Percentiles rank a stretch among this genome's conserved stretches.
Evolutionary conservation across 1,140 invertebrate species (phyloP).

Genomic region (Habropoda laboriosa): DNA sequence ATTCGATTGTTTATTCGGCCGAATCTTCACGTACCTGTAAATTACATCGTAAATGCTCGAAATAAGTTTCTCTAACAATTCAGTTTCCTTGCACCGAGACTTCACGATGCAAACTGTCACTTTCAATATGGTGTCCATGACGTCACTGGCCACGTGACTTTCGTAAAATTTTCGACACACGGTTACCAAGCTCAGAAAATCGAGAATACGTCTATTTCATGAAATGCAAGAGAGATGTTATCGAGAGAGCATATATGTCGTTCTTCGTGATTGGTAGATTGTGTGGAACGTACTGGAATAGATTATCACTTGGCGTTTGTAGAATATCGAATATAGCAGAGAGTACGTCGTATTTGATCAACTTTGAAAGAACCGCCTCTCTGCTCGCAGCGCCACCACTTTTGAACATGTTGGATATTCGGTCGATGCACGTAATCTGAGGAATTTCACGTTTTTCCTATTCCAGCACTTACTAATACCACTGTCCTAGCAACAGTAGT

Average conservation of each 20-base stretch:
- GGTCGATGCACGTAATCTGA: constrained; percentile 25
- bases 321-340: constrained; percentile 47
- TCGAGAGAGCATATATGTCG: background rate
- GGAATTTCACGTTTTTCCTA: background rate
- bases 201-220: constrained; percentile 43
- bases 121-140: constrained; percentile 47
- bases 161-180: constrained; percentile 53
- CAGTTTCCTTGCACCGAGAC: constrained; percentile 27
- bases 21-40: no score
- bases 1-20: no score
- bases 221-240: background rate
- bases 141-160: constrained; percentile 31
- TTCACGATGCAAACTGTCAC: constrained; percentile 45
- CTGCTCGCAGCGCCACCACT: background rate
- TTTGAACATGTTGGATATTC: constrained; percentile 19
- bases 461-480: background rate
- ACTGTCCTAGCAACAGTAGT: no score
- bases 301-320: constrained; percentile 21
- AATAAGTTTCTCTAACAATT: constrained; percentile 30
- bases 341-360: constrained; percentile 54
- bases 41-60: constrained; percentile 18
- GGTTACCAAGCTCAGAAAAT: constrained; percentile 40
- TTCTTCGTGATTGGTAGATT: no score
- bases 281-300: constrained; percentile 26
- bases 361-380: constrained; percentile 16